Evolutionary conservation across 2,888 invertebrate genomes (phyloP), one percentile per base, ranked within the genome.

Genomic region (Nipponacmea schrenckii): DNA sequence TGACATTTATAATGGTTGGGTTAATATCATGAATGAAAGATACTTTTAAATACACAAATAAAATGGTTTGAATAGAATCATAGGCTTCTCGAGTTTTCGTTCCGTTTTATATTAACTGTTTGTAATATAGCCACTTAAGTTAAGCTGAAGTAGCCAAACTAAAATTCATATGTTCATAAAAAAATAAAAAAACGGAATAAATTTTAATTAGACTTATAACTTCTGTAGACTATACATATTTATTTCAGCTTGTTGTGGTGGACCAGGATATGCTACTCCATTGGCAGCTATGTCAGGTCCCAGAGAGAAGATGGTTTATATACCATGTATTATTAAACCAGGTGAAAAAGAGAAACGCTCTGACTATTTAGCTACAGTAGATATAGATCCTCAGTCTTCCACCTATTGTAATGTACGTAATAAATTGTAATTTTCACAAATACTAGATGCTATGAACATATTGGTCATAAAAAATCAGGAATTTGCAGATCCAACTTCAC

Each of bases 291-390:
- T 95, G 91, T 91, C 90, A 77, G 97, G 96, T 0, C 94, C 94
- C 0, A 91, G 93, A 67, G 98, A 98, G 87, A 93, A 94, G 86
- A 89, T 98, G 14, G 89, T 98, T 17, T 98, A 98, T 88, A 93
- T 96, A n/a, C 92, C 95, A 31, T 96, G 96, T 82, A 93, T 96
- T 62, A 94, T 94, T 81, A 82, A 83, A 15, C 81, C 81, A 45
- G 78, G 77, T 10, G 71, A 75, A 4, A 75, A 74, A 12, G 70
- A 75, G 12, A 92, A 91, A 0, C 93, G 94, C 84, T 93, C 94
- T 2, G 98, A 98, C 90, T 95, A 96, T 84, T 90, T 98, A 76
- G 93, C 95, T 17, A 96, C 97, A 0, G 92, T 98, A 0, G 97
- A 98, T 86, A 94, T 97, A 1, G 94, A 98, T 89, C 96, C 96